Evolutionary conservation across 2,113 vertebrate genomes (phyloP).

Genomic region (Thamnophis sirtalis): DNA sequence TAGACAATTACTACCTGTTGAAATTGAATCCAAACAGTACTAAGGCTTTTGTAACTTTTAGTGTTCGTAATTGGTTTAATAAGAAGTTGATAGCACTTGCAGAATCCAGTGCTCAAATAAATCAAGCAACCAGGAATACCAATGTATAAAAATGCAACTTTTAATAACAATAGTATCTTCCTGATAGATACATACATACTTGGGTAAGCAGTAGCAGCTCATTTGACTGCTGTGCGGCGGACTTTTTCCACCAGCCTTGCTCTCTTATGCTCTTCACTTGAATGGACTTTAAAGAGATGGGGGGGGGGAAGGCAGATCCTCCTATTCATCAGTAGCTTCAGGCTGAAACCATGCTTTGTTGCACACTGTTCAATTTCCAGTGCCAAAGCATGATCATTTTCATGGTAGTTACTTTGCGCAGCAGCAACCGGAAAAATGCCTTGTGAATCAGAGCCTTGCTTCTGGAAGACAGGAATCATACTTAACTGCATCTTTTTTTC

Average conservation of each 20-base stretch:
- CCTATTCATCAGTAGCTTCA: constrained; percentile 28
- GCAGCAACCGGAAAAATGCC: background rate
- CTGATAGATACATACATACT: constrained; percentile 6
- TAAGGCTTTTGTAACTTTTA: constrained; percentile 15
- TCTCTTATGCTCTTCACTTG: constrained; percentile 29
- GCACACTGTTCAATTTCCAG: background rate
- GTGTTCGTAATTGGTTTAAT: constrained; percentile 1
- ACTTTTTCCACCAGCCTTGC: constrained; percentile 27
- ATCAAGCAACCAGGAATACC: background rate
- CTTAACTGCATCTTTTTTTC: background rate
- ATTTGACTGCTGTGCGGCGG: constrained; percentile 37
- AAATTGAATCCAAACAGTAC: background rate
- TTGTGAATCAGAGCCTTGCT: background rate
- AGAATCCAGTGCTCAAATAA: background rate
- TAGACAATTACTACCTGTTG: constrained; percentile 9
- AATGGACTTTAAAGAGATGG: background rate
- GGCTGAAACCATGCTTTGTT: constrained; percentile 37
- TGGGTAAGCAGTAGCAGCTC: constrained; percentile 46
- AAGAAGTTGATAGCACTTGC: constrained; percentile 5
- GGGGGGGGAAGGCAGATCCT: background rate
- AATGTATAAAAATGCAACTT: background rate
- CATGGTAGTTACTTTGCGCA: background rate
- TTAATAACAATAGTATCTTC: background rate
- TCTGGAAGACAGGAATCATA: background rate
- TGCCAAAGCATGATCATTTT: background rate